Conservation (phyloP, 2,888 invertebrate genomes). For the Aporophyla lueneburgensis region DNA sequence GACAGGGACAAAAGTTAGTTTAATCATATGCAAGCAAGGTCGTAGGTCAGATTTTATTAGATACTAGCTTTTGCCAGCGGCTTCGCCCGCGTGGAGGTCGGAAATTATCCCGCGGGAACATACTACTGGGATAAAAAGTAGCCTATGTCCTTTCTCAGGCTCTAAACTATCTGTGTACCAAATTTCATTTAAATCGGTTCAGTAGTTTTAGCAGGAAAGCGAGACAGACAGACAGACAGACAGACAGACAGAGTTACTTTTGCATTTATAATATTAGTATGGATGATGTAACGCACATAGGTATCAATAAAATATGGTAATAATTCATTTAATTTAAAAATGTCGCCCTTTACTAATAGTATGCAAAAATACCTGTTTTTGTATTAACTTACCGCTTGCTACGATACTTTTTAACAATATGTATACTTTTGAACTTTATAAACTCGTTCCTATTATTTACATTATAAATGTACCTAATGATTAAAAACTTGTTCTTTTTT, state of each 20-base stretch:
- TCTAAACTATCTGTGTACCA: too few species aligned
- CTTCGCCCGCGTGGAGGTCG: too few species aligned
- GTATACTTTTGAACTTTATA: slow-evolving; percentile 45
- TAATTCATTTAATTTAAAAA: slow-evolving; percentile 8
- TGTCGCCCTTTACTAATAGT: not conserved
- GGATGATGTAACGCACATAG: not conserved
- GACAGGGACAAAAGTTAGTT: not conserved
- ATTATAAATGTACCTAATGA: slow-evolving; percentile 9
- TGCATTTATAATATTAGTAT: too few species aligned
- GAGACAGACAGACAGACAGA: too few species aligned
- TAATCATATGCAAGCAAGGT: not conserved
- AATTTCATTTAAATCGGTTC: too few species aligned
- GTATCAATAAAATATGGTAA: not conserved
- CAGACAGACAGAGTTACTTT: too few species aligned
- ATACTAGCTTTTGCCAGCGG: too few species aligned
- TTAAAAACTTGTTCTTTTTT: slow-evolving; percentile 19
- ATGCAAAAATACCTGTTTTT: slow-evolving; percentile 16
- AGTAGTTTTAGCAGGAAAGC: too few species aligned
- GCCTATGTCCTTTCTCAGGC: too few species aligned
- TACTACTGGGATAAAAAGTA: too few species aligned
- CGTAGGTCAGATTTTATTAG: not conserved
- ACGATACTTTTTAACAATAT: not conserved
- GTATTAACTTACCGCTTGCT: not conserved
- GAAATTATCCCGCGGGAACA: too few species aligned
- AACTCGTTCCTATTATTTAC: slow-evolving; percentile 42